Conservation (phyloP, 1,140 invertebrate species). For the Sarcophaga bullata region DNA sequence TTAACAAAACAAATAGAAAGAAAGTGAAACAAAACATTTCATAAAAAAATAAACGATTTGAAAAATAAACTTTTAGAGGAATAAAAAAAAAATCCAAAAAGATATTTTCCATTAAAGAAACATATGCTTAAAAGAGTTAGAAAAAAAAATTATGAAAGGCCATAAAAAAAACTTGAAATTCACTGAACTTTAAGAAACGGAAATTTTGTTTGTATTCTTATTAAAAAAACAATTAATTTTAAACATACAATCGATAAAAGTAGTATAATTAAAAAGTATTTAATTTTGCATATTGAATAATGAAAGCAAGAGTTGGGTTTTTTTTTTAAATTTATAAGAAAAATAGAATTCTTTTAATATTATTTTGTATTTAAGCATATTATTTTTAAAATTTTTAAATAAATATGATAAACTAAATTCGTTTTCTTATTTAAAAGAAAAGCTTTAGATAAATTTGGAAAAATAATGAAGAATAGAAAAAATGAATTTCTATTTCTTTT, state of each 20-base stretch:
- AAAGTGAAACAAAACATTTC: constrained; percentile 7
- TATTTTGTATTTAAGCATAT: background rate
- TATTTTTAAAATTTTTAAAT: background rate
- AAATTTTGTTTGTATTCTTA: too few relatives aligned
- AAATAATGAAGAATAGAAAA: background rate
- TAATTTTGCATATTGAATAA: too few relatives aligned
- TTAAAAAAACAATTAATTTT: too few relatives aligned
- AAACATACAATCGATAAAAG: too few relatives aligned
- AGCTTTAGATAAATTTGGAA: constrained; percentile 35
- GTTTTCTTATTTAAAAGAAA: constrained; percentile 35
- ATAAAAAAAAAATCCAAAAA: constrained; percentile 1
- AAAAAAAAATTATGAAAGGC: too few relatives aligned
- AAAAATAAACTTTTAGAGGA: background rate
- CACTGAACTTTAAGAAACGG: too few relatives aligned
- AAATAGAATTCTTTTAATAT: too few relatives aligned
- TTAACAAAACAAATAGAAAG: background rate
- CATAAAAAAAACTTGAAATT: too few relatives aligned
- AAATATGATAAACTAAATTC: constrained; percentile 38
- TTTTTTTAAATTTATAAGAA: too few relatives aligned
- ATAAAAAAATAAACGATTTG: background rate
- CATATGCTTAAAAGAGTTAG: too few relatives aligned
- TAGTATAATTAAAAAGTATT: too few relatives aligned
- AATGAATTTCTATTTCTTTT: background rate
- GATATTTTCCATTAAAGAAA: background rate
- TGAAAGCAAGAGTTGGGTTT: too few relatives aligned